Conservation (phyloP, 2,888 invertebrate species). For the Dryadula phaetusa region DNA sequence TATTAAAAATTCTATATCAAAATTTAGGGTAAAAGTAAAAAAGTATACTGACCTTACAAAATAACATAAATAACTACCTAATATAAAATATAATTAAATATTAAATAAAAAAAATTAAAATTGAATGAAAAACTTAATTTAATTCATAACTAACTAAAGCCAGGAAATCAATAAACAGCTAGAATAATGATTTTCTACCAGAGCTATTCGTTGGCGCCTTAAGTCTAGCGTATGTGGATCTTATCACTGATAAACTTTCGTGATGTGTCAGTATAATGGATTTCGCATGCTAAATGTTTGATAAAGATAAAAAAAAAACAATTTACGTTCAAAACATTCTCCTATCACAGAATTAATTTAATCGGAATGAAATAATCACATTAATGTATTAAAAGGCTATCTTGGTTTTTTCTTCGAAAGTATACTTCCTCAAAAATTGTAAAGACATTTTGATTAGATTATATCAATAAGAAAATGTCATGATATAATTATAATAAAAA, state of each 20-base stretch:
- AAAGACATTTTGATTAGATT: neutral
- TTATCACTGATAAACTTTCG: constrained; percentile 31
- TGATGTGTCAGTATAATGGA: constrained; percentile 35
- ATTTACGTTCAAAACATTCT: constrained; percentile 31
- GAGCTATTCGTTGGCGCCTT: constrained; percentile 17
- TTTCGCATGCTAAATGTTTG: constrained; percentile 34
- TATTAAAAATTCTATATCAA: too few relatives aligned
- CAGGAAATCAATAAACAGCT: constrained; percentile 4
- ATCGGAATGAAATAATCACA: constrained; percentile 12
- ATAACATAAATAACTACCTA: too few relatives aligned
- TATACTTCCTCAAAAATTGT: neutral
- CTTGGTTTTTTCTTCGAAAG: neutral
- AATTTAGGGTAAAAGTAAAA: too few relatives aligned
- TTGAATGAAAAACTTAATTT: too few relatives aligned
- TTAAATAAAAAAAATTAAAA: too few relatives aligned
- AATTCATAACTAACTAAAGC: too few relatives aligned
- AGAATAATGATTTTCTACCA: neutral
- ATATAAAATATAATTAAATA: too few relatives aligned
- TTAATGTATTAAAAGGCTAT: neutral
- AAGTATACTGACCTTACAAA: too few relatives aligned
- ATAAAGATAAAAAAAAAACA: constrained; percentile 28
- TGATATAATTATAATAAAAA: too few relatives aligned
- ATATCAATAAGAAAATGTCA: neutral
- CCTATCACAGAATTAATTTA: constrained; percentile 11
- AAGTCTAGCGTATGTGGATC: constrained; percentile 25